Evolutionary conservation across 2,113 vertebrate genomes (phyloP).

Genomic region (Odocoileus virginianus): DNA sequence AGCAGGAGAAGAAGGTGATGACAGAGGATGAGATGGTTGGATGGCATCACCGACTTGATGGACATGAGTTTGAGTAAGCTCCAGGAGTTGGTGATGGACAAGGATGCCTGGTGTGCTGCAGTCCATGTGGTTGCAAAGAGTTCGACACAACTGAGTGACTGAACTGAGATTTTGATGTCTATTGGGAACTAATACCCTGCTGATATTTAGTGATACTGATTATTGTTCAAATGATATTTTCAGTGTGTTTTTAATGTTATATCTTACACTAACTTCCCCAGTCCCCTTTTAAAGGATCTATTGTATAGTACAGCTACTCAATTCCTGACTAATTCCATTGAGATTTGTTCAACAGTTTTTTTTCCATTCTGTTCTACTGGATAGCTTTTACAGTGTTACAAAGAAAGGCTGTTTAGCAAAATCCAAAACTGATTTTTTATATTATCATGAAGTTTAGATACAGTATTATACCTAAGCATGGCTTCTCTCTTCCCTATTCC

Average conservation of each 20-base stretch:
- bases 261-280: background rate
- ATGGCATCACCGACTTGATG: too few species aligned
- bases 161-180: background rate
- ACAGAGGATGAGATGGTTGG: too few species aligned
- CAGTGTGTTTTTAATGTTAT: background rate
- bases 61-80: too few species aligned
- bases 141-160: too few species aligned
- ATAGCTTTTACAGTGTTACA: slow-evolving; percentile 2
- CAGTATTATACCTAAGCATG: background rate
- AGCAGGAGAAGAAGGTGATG: too few species aligned
- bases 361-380: background rate
- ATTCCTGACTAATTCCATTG: background rate
- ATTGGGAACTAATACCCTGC: background rate
- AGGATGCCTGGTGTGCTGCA: too few species aligned
- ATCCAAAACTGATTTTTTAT: background rate
- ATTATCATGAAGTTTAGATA: background rate
- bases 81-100: too few species aligned
- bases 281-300: background rate
- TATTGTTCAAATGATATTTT: background rate
- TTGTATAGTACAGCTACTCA: background rate
- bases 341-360: background rate
- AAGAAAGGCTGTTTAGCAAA: background rate
- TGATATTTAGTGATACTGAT: background rate
- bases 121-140: too few species aligned
- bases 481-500: background rate